Base-by-base conservation (phyloP, 2,888 invertebrate genomes). In the Choristoneura rosaceana region DNA sequence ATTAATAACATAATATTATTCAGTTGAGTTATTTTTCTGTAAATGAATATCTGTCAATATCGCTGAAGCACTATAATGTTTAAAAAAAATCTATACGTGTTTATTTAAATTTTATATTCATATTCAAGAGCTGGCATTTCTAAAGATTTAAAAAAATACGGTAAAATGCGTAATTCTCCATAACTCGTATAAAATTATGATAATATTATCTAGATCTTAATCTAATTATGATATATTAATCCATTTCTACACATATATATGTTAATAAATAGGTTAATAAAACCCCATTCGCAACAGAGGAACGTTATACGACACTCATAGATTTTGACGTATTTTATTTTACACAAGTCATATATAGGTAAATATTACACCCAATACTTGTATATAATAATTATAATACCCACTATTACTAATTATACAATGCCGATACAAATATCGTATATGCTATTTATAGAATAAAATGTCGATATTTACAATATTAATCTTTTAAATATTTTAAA, bases 221-320 rank as follows among this genome's bases (percentile, higher is more conserved):
- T 74, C 80, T 79, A 80, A 78, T 78, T 85, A 78, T 84, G 82
- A 86, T 87, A 86, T 84, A 82, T 79, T 81, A 81, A 79, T 75
- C 87, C 89, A 88, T 84, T 71, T 79, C 89, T 91, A 90, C 86
- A 88, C 87, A 85, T 87, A 87, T 65, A 73, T 80, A 77, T 80
- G 79, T 81, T 81, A 84, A 82, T 86, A 86, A 82, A 84, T 79
- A 84, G 87, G 86, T 88, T 88, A 89, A 89, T 90, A 91, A 85
- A 89, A 92, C 88, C 86, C 81, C 84, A 85, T 87, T 84, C 83
- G 86, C 85, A 88, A 88, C 87, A 90, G 89, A 92, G 90, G 88
- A 93, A 93, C 88, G 87, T 88, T 88, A 75, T 84, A 92, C 91
- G 85, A 92, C 92, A 93, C 82, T 80, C 81, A 83, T 84, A 85